Evolutionary conservation across 1,140 invertebrate genomes (phyloP), one percentile per base, ranked within the genome.

Genomic region (Atta colombica): DNA sequence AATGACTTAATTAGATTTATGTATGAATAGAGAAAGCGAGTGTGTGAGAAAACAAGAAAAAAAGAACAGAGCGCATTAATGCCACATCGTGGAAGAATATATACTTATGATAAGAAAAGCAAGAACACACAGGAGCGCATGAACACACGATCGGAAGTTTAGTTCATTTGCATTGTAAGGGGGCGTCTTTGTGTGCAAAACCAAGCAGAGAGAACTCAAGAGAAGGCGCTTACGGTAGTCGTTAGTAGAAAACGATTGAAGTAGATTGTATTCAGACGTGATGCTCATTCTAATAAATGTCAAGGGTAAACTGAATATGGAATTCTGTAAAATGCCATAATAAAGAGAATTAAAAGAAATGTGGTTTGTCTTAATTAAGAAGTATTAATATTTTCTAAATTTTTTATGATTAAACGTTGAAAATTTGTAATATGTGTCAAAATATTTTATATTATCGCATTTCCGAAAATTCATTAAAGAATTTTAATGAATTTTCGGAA

Each of bases 101-200:
- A 21, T 55, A 21, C n/a, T 80, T 2, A 25, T 68, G n/a, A 69
- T 58, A 58, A 82, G 21, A 60, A 21, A 6, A 49, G 21, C 49
- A 31, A 31, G 35, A 82, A 28, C 28, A 45, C 10, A 10, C 39
- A 25, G 45, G 2, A 69, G 21, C 10, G 39, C 49, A 51, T 28
- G n/a, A 25, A 39, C 31, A 39, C 18, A 55, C 49, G 49, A 80
- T 68, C 68, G 53, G 80, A 72, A 61, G 55, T 82, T 58, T 21
- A 71, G 25, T 82, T 82, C 35, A 82, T 74, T 72, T 69, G 68
- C 53, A 55, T 72, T 72, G 78, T 71, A 51, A 72, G 53, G 53
- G 18, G 31, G 21, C 65, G 53, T 81, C 65, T 71, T 81, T 49
- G 51, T 82, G 21, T 82, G 35, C 35, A 82, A 39, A 74, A 35